Evolutionary conservation across 2,113 vertebrate genomes (phyloP).

Genomic region (Galbula dea): DNA sequence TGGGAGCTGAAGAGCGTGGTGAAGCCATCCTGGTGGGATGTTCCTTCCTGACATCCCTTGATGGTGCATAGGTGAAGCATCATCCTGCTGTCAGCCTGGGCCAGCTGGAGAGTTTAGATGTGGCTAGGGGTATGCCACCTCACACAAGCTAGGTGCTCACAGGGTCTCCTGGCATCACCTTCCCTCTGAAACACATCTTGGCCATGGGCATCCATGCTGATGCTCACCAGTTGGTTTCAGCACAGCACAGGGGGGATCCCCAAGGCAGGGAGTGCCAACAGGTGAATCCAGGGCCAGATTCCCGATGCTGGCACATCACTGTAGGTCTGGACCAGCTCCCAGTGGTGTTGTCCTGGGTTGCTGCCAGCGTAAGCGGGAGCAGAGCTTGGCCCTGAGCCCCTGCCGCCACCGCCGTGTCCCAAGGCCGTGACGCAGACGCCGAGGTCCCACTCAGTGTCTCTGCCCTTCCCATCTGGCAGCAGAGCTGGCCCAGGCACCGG

Average conservation of each 20-base stretch:
- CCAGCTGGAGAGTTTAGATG: not conserved
- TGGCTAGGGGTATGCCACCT: rapidly evolving
- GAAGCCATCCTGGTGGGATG: not conserved
- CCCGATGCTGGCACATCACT: rapidly evolving
- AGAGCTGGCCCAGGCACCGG: not conserved
- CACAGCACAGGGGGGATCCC: not conserved
- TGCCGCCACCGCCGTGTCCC: not conserved
- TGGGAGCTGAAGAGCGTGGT: rapidly evolving
- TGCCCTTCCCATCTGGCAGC: not conserved
- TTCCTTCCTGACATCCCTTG: rapidly evolving
- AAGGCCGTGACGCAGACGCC: not conserved
- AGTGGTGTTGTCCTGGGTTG: not conserved
- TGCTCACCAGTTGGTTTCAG: not conserved
- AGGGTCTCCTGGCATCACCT: not conserved
- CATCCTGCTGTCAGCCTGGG: not conserved
- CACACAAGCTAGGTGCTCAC: rapidly evolving
- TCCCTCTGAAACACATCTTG: rapidly evolving
- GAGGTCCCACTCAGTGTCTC: not conserved
- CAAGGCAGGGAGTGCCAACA: rapidly evolving
- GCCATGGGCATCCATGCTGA: not conserved
- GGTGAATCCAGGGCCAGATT: not conserved
- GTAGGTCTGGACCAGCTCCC: not conserved
- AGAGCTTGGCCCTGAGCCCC: not conserved
- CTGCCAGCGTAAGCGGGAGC: not conserved
- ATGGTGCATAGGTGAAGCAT: not conserved